Conservation (phyloP, 1,140 invertebrate species). For the Drosophila lacteicornis region DNA sequence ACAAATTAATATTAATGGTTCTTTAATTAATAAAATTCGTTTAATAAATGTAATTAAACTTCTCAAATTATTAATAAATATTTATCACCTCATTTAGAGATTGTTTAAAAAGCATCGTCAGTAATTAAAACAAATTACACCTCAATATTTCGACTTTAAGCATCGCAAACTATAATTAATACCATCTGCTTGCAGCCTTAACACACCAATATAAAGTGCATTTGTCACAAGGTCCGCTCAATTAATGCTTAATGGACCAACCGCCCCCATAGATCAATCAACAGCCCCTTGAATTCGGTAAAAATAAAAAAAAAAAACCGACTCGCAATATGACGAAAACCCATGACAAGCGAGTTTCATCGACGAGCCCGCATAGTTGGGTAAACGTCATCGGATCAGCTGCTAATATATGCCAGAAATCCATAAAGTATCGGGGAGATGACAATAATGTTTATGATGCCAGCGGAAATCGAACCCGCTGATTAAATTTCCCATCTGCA, state of each 20-base stretch:
- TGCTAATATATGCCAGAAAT: slow-evolving; percentile 42
- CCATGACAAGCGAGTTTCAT: slow-evolving; percentile 25
- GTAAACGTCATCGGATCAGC: slow-evolving; percentile 61
- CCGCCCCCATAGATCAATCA: slow-evolving; percentile 62
- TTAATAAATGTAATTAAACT: neutral
- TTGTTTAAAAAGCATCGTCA: neutral
- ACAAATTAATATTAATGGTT: too few species aligned
- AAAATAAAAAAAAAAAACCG: slow-evolving; percentile 1
- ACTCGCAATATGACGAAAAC: slow-evolving; percentile 53
- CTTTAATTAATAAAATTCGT: neutral
- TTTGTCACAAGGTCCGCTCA: slow-evolving; percentile 21
- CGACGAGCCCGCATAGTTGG: slow-evolving; percentile 51
- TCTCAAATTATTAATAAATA: too few species aligned
- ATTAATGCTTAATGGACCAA: slow-evolving; percentile 22
- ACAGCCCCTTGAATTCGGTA: slow-evolving; percentile 15
- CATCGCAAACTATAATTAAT: neutral
- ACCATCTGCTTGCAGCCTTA: neutral
- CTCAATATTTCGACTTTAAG: neutral
- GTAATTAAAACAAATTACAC: neutral
- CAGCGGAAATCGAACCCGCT: slow-evolving; percentile 54
- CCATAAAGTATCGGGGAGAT: slow-evolving; percentile 8
- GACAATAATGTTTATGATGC: slow-evolving; percentile 60
- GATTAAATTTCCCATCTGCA: slow-evolving; percentile 24
- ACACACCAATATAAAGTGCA: slow-evolving; percentile 20
- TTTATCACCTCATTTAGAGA: neutral